Base-by-base conservation (phyloP, 2,888 invertebrate species). In the Odontocolon sp. region DNA sequence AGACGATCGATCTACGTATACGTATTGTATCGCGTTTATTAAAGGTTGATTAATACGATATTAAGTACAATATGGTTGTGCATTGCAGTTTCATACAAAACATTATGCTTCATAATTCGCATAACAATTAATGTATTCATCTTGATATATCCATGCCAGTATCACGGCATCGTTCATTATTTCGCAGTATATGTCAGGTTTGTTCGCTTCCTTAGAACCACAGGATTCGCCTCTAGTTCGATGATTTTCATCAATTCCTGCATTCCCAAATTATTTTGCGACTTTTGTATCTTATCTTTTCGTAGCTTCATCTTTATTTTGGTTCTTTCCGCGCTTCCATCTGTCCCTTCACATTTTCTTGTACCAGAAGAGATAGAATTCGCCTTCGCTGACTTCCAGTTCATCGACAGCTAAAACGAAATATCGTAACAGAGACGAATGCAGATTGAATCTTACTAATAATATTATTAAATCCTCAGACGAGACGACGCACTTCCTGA, bases 331-430 rank as follows among this genome's bases (percentile, higher is more conserved):
- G 52, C 52, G 47, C 38, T 14, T 26, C 40, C 16, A 38, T 26
- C 5, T 36, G 8, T 5, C 52, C 50, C 26, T 82, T 91, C 89
- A 97, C 91, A 97, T 92, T 91, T 97, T 96, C 92, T 97, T 97
- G 92, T 97, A 97, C 97, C 97, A 97, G 91, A 97, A 97, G 56
- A 97, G 93, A 87, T 96, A 97, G 88, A 96, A 96, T 88, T 97
- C 96, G 16, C 96, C 96, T 84, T 97, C 96, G 91, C 96, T 95
- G 28, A 97, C 96, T 86, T 95, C 92, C 81, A 97, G 91, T 87
- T 97, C 97, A 88, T 97, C 97, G 31, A 97, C 97, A 86, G 97
- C 97, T 95, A 91, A 5, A 93, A 93, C 77, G n/a, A 82, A 83
- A 74, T 80, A 77, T 38, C 23, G 52, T 56, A 42, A 16, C 2